Evolutionary conservation across 1,140 invertebrate genomes (phyloP).

Genomic region (Stenopsyche tienmushanensis): DNA sequence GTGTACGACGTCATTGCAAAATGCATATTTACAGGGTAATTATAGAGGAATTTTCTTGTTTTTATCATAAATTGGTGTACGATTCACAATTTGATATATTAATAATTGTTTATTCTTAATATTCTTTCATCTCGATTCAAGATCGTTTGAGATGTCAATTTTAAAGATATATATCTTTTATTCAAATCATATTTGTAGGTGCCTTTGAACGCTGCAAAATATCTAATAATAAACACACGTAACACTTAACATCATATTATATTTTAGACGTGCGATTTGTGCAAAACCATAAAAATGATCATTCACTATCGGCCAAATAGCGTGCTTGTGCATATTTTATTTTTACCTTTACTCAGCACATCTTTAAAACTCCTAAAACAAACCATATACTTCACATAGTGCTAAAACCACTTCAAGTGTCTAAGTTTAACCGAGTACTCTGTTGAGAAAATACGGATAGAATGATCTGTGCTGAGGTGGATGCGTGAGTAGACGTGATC

Average conservation of each 20-base stretch:
- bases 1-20: no score
- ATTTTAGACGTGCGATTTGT: conserved; percentile 17
- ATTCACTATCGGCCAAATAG: conserved; percentile 8
- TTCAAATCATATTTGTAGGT: no score
- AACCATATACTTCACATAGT: conserved; percentile 14
- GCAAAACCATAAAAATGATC: conserved; percentile 6
- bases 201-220: background rate
- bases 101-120: no score
- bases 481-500: conserved; percentile 37
- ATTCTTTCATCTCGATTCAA: no score
- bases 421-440: conserved; percentile 38
- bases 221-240: background rate
- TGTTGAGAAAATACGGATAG: conserved; percentile 41
- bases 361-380: conserved; percentile 5
- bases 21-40: no score
- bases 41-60: no score
- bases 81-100: no score
- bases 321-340: conserved; percentile 23
- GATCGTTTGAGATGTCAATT: no score
- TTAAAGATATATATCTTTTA: no score
- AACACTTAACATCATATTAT: background rate
- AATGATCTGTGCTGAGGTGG: conserved; percentile 40
- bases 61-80: no score
- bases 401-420: background rate
- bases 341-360: conserved; percentile 1